Conservation (phyloP, 2,888 invertebrate species). For the Epinotia ramella region DNA sequence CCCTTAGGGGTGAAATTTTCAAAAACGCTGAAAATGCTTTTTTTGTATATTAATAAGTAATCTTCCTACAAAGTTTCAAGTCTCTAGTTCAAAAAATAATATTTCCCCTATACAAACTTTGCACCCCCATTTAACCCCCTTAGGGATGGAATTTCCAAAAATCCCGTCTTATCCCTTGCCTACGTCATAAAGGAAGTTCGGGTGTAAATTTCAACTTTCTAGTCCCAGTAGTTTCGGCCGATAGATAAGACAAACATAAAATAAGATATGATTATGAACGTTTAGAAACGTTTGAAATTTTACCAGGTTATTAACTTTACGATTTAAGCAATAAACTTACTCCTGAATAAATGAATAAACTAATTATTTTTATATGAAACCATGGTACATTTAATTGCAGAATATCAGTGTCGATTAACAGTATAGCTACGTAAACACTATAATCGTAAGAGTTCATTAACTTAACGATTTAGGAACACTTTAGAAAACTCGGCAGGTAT, state of each 20-base stretch:
- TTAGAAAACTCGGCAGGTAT: not conserved
- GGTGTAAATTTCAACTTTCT: too few relatives aligned
- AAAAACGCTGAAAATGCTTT: too few relatives aligned
- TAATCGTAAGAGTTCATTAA: not conserved
- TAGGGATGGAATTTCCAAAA: too few relatives aligned
- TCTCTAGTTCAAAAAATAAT: too few relatives aligned
- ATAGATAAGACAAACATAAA: not conserved
- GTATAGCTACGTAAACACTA: constrained; percentile 1
- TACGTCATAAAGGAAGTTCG: too few relatives aligned
- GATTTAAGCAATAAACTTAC: not conserved
- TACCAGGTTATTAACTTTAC: not conserved
- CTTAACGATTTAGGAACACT: not conserved
- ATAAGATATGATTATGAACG: not conserved
- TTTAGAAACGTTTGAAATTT: not conserved
- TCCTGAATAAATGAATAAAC: not conserved
- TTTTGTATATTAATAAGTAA: too few relatives aligned
- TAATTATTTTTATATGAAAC: not conserved
- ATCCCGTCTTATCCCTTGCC: too few relatives aligned
- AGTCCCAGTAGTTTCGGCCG: too few relatives aligned
- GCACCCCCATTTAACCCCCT: too few relatives aligned
- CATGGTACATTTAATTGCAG: constrained; percentile 1
- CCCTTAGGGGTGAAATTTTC: too few relatives aligned
- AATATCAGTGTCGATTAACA: constrained; percentile 4
- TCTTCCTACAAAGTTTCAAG: too few relatives aligned
- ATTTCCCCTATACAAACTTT: too few relatives aligned